A percentile compares a stretch with the other conserved stretches of the same genome.
phyloP scores from a whole-genome alignment of 2,888 invertebrate species.

The Cerastoderma edule region DNA sequence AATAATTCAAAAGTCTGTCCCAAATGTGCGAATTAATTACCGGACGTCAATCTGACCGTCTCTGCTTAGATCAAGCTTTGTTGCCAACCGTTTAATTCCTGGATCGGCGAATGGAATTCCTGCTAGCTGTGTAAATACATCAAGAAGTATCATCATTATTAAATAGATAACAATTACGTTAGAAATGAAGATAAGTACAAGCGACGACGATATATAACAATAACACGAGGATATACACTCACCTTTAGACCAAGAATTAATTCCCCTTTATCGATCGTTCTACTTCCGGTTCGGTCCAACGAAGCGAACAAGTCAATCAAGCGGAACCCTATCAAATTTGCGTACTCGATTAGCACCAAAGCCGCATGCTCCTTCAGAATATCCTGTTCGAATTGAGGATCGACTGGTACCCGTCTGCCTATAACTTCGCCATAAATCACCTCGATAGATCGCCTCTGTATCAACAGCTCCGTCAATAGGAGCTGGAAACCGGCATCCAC shows the following conservation, averaged over 20 bases:
- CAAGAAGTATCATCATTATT: too few relatives aligned
- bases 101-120: conserved; percentile 74
- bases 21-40: conserved; percentile 54
- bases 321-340: conserved; percentile 69
- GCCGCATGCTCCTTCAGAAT: conserved; percentile 71
- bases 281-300: conserved; percentile 75
- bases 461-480: conserved; percentile 58
- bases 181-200: too few relatives aligned
- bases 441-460: conserved; percentile 55
- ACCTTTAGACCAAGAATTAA: conserved; percentile 74
- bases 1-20: too few relatives aligned
- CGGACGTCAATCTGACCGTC: conserved; percentile 76
- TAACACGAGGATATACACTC: too few relatives aligned
- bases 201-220: too few relatives aligned
- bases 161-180: too few relatives aligned
- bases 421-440: conserved; percentile 70
- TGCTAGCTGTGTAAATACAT: conserved; percentile 69
- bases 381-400: conserved; percentile 63
- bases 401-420: conserved; percentile 55
- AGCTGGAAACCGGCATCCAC: conserved; percentile 67
- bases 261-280: conserved; percentile 70
- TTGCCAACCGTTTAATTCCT: conserved; percentile 66
- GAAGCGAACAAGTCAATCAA: conserved; percentile 74
- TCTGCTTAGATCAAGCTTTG: conserved; percentile 73
- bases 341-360: conserved; percentile 71